A percentile compares a stretch with the other conserved stretches of the same genome.
These are phyloP conservation scores for Lutjanus erythropterus DNA, from an alignment of 2,113 vertebrate species.

Conservation along the genomic window DNA sequence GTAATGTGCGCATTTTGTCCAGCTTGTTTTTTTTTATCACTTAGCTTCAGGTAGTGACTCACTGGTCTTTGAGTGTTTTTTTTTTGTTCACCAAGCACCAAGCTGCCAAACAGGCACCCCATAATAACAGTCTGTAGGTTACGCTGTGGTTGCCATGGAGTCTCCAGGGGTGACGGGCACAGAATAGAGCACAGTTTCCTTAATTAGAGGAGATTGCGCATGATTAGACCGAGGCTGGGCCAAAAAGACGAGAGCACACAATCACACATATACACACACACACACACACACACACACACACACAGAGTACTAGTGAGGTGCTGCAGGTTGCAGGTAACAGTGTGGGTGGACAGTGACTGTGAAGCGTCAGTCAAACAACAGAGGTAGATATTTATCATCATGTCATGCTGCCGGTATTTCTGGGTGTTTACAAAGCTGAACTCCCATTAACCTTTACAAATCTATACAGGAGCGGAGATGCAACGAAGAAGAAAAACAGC, in stretches of 20 bases:
- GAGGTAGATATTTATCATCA: neutral
- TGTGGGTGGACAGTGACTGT: constrained; percentile 15
- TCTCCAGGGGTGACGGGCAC: constrained; percentile 90
- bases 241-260: neutral
- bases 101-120: constrained; percentile 44
- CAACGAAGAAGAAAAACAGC: neutral
- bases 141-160: constrained; percentile 90
- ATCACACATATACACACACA: neutral
- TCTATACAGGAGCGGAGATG: neutral
- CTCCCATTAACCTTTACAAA: neutral
- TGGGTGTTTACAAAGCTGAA: neutral
- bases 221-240: constrained; percentile 43
- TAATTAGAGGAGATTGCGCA: constrained; percentile 88
- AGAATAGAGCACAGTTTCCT: constrained; percentile 79
- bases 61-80: constrained; percentile 22
- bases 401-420: neutral
- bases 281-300: constrained; percentile 8
- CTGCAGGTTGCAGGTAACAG: constrained; percentile 18
- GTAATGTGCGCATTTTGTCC: neutral
- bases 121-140: constrained; percentile 67
- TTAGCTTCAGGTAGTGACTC: constrained; percentile 27
- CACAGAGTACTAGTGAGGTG: neutral
- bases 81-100: constrained; percentile 42
- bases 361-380: neutral
- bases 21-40: neutral